These are phyloP conservation scores for Scaptomyza parva DNA, from an alignment of 2,888 invertebrate genomes.

Conservation along the genomic window DNA sequence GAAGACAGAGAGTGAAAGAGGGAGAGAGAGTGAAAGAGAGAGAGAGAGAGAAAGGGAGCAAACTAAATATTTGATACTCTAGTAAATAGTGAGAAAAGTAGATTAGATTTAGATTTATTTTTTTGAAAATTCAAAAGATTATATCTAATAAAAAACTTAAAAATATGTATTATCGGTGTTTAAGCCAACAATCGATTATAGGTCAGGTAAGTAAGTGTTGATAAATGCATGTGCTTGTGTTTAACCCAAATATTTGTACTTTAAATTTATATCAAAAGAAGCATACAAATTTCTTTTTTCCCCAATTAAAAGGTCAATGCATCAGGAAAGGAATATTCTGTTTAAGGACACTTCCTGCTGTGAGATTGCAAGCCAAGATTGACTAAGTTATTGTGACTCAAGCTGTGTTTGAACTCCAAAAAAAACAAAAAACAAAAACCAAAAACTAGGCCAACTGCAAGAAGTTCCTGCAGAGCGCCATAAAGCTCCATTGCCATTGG, in stretches of 20 bases:
- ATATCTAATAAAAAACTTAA: too few relatives aligned
- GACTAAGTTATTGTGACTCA: slow-evolving; percentile 6
- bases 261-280: background rate
- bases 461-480: slow-evolving; percentile 62
- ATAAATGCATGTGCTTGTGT: background rate
- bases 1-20: background rate
- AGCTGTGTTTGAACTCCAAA: too few relatives aligned
- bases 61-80: slow-evolving; percentile 24
- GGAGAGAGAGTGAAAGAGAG: background rate
- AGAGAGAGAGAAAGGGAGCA: background rate
- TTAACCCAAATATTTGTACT: background rate
- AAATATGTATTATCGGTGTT: too few relatives aligned
- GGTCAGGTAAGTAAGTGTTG: too few relatives aligned
- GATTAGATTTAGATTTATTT: too few relatives aligned
- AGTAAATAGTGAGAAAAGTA: background rate
- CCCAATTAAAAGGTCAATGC: background rate
- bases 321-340: background rate
- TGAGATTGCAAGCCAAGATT: background rate
- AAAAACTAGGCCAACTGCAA: slow-evolving; percentile 63
- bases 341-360: slow-evolving; percentile 29
- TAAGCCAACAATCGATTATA: too few relatives aligned
- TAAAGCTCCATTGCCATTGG: slow-evolving; percentile 43
- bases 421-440: slow-evolving; percentile 23
- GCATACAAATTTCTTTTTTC: background rate
- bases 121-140: too few relatives aligned